Evolutionary conservation across 2,888 invertebrate species (phyloP), one percentile per base, ranked within the genome.

Genomic region (Troilus luridus): DNA sequence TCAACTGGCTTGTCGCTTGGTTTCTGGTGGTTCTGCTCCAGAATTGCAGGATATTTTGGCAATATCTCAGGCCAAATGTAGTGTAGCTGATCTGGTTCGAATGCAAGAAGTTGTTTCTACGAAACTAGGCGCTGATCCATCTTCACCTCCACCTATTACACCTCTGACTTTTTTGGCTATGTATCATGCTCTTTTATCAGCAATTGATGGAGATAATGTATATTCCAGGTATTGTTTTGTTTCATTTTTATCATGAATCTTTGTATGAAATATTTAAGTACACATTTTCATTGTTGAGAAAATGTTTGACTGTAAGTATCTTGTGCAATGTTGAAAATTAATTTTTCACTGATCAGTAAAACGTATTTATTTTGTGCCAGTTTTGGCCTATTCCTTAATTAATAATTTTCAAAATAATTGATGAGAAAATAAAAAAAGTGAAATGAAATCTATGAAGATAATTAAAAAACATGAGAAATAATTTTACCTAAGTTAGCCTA

Each of bases 31-130:
- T 24, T 91, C 92, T 11, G 92, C 93, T 21, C 94, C 94, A 56
- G 93, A 94, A 89, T 93, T 93, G 12, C 91, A 96, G 93, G 97
- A 97, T 94, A 94, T 97, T 92, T 96, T 97, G 94, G 94, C 94
- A 1, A 95, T 96, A 92, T 96, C 96, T 0, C 96, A 97, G 94
- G 97, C 97, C 93, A 97, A 97, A 93, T 98, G 98, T 95, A 97
- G 97, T 58, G 96, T 96, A 90, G 96, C 97, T 93, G 98, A 98
- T 95, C 96, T 98, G 93, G 95, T 96, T 54, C 96, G 98, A 93
- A 98, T 98, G 98, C 97, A 98, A 91, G 96, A 96, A 92, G 96
- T 98, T 92, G 96, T 98, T 93, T 95, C 95, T 41, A 96, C 96
- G 94, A 98, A 98, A 95, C 95, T 98, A 93, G 96, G 96, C 92